These are phyloP conservation scores for Omphaloscelis lunosa DNA, from an alignment of 2,888 invertebrate species.

Conservation along the genomic window DNA sequence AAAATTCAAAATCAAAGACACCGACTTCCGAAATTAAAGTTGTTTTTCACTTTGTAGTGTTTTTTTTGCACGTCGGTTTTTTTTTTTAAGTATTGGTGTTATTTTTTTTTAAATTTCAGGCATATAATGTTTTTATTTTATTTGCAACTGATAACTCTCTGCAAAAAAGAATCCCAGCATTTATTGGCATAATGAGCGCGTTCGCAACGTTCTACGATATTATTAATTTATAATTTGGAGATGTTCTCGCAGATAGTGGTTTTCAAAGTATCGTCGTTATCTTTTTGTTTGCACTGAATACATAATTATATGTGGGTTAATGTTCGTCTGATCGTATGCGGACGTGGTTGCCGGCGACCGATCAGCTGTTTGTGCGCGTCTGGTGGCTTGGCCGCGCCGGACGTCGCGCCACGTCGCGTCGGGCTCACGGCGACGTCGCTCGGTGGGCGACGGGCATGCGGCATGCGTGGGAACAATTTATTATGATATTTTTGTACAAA, in stretches of 20 bases:
- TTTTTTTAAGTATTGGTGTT: too few relatives aligned
- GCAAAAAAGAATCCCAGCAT: neutral
- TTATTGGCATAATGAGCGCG: neutral
- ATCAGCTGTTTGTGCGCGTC: slow-evolving; percentile 13
- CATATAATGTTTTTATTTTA: neutral
- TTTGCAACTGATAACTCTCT: neutral
- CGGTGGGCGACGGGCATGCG: slow-evolving; percentile 2
- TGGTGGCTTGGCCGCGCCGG: neutral
- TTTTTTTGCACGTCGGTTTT: too few relatives aligned
- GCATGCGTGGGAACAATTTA: slow-evolving; percentile 50
- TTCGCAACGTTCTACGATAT: neutral
- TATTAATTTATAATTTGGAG: slow-evolving; percentile 24
- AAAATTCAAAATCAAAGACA: too few relatives aligned
- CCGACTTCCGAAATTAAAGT: too few relatives aligned
- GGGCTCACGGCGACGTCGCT: neutral
- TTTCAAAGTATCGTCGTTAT: slow-evolving; percentile 29
- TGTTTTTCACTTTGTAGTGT: too few relatives aligned
- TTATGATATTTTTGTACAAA: slow-evolving; percentile 50
- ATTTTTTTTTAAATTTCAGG: slow-evolving; percentile 1
- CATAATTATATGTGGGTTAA: slow-evolving; percentile 56
- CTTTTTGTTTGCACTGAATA: slow-evolving; percentile 50
- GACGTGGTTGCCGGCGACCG: neutral
- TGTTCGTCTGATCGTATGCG: slow-evolving; percentile 25
- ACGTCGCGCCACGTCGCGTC: neutral
- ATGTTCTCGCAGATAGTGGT: slow-evolving; percentile 28